Evolutionary conservation across 2,888 invertebrate species (phyloP).

Genomic region (Drosophila histrio): DNA sequence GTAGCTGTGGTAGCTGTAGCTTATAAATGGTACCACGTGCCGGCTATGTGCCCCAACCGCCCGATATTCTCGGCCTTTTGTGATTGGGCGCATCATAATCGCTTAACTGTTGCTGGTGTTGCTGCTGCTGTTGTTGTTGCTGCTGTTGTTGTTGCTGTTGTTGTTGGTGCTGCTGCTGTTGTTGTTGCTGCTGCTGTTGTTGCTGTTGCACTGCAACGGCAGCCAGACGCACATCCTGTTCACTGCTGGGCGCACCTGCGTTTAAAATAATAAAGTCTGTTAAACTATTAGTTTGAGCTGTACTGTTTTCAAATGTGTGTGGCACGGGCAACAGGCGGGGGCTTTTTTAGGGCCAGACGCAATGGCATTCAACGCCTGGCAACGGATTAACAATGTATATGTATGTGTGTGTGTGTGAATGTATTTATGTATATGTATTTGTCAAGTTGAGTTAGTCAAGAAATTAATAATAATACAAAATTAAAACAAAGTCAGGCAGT

Average conservation of each 20-base stretch:
- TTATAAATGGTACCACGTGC: constrained; percentile 67
- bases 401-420: constrained; percentile 19
- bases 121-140: constrained; percentile 78
- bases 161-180: constrained; percentile 78
- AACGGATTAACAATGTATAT: constrained; percentile 29
- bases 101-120: constrained; percentile 82
- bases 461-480: constrained; percentile 19
- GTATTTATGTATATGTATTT: constrained; percentile 29
- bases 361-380: constrained; percentile 57
- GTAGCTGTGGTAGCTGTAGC: constrained; percentile 35
- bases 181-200: constrained; percentile 74
- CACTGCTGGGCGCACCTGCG: constrained; percentile 92
- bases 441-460: constrained; percentile 35
- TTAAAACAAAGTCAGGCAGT: constrained; percentile 38
- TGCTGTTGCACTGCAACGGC: constrained; percentile 67
- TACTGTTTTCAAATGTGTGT: constrained; percentile 60
- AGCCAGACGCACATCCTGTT: constrained; percentile 86
- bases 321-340: constrained; percentile 60
- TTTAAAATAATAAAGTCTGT: constrained; percentile 84
- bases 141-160: constrained; percentile 80
- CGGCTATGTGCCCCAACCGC: constrained; percentile 96
- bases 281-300: constrained; percentile 81
- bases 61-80: constrained; percentile 94
- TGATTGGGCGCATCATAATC: constrained; percentile 87
- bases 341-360: constrained; percentile 48